A percentile compares a stretch with the other conserved stretches of the same genome.
Conservation (phyloP, 2,113 vertebrate species). For the Balaenoptera acutorostrata region DNA sequence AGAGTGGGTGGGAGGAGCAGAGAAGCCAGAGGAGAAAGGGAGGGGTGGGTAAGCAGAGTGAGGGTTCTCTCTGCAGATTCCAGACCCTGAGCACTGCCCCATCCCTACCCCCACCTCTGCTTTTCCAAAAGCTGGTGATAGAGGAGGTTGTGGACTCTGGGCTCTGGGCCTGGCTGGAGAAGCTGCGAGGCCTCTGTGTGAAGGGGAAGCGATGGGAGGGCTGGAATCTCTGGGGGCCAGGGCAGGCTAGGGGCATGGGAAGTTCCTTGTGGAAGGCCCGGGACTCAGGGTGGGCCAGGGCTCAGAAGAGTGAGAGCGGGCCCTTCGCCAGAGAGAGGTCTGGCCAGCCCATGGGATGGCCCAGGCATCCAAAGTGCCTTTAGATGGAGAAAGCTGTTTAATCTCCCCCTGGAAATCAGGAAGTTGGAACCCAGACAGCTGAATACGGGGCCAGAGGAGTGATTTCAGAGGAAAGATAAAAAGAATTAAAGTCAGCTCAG, state of each 20-base stretch:
- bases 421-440: constrained; percentile 55
- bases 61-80: neutral
- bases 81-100: neutral
- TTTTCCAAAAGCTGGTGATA: neutral
- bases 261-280: neutral
- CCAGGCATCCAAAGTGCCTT: constrained; percentile 12
- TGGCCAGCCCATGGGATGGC: constrained; percentile 50
- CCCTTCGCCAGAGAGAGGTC: neutral
- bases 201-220: neutral
- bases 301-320: neutral
- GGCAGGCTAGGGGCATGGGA: constrained; percentile 11
- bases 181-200: neutral
- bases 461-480: constrained; percentile 50
- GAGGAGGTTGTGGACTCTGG: neutral
- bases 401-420: constrained; percentile 63
- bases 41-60: neutral
- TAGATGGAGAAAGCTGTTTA: constrained; percentile 49
- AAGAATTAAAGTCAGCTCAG: constrained; percentile 48
- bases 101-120: neutral
- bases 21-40: neutral
- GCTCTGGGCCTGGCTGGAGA: neutral
- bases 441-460: constrained; percentile 47
- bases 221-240: neutral
- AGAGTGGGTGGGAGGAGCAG: neutral
- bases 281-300: neutral